phyloP scores from a whole-genome alignment of 1,140 invertebrate species.

The Eufriesea mexicana region DNA sequence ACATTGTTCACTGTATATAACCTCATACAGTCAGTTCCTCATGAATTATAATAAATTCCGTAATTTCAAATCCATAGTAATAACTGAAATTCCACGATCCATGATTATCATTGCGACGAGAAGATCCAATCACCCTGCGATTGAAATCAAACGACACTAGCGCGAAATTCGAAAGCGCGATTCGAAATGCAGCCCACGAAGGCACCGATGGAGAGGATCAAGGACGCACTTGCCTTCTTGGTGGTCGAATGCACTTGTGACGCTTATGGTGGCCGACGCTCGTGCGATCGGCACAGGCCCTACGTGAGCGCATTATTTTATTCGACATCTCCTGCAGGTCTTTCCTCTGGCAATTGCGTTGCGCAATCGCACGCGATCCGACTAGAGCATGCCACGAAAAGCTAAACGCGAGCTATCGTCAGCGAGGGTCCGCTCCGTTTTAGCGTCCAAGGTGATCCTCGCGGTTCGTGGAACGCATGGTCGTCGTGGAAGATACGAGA shows the following conservation, averaged over 20 bases:
- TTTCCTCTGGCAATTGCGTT: not conserved
- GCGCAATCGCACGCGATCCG: not conserved
- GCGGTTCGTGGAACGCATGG: not conserved
- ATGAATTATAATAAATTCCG: too few species aligned
- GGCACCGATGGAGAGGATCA: constrained; percentile 60
- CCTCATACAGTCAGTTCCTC: too few species aligned
- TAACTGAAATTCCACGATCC: too few species aligned
- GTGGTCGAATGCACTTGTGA: constrained; percentile 33
- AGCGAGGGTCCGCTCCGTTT: not conserved
- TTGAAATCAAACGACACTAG: not conserved
- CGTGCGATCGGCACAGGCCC: not conserved
- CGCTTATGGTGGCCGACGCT: not conserved
- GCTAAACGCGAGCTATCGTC: not conserved
- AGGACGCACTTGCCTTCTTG: constrained; percentile 40
- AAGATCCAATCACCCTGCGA: not conserved
- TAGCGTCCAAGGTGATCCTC: not conserved
- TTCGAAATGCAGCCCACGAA: constrained; percentile 26
- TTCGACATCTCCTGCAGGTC: not conserved
- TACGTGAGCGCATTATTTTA: constrained; percentile 37
- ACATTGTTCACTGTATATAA: too few species aligned
- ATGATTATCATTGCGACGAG: not conserved
- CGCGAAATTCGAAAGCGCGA: constrained; percentile 30
- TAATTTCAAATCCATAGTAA: too few species aligned
- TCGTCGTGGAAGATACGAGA: not conserved
- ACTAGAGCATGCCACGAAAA: not conserved